A percentile compares a stretch with the other conserved stretches of the same genome.
phyloP scores from a whole-genome alignment of 2,113 vertebrate species.

The Melanocharis versteri region DNA sequence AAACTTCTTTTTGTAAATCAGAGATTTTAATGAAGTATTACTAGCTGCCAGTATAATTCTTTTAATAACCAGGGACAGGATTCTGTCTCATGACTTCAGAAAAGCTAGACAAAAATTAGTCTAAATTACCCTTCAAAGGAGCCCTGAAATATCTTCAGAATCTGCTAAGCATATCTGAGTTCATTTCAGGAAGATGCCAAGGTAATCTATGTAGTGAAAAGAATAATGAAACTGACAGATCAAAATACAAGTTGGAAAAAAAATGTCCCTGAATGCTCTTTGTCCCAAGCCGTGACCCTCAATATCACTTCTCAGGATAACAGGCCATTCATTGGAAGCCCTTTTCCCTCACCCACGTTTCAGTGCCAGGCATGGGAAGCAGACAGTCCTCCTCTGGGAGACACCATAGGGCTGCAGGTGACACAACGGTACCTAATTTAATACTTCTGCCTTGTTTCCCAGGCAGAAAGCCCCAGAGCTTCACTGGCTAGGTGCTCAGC shows the following conservation, averaged over 20 bases:
- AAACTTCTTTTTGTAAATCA: not conserved
- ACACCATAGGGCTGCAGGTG: not conserved
- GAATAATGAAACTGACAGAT: not conserved
- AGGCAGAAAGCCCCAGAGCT: not conserved
- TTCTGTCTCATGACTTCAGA: not conserved
- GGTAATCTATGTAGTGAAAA: not conserved
- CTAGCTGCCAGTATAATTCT: not conserved
- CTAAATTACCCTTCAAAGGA: not conserved
- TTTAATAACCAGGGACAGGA: not conserved
- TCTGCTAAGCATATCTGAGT: not conserved
- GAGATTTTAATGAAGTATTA: not conserved
- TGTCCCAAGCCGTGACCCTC: not conserved
- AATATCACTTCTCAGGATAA: not conserved
- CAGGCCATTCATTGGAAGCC: not conserved
- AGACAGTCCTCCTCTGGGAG: not conserved
- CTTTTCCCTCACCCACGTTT: not conserved
- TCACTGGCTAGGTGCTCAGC: too few species aligned
- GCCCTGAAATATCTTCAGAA: not conserved
- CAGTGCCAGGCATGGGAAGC: not conserved
- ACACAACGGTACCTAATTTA: not conserved
- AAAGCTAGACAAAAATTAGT: not conserved
- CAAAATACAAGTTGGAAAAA: not conserved
- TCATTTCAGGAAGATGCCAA: not conserved
- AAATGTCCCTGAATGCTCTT: not conserved
- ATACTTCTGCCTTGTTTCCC: not conserved